These are phyloP conservation scores for Boloria selene DNA, from an alignment of 2,888 invertebrate genomes.

Conservation along the genomic window DNA sequence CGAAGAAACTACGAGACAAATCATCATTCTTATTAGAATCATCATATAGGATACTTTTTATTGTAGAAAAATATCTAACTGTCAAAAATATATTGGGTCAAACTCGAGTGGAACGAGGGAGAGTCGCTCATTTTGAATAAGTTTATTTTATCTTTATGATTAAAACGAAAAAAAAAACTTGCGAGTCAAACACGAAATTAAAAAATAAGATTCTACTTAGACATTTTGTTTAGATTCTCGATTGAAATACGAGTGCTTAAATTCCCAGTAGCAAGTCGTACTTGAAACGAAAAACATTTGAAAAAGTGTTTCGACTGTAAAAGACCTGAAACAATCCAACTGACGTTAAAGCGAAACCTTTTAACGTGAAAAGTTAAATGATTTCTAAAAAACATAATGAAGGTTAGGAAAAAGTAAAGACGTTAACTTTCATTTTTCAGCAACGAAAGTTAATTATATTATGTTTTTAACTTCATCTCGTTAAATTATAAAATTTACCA, in stretches of 20 bases:
- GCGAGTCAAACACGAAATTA: neutral
- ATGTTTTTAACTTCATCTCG: neutral
- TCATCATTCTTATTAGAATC: no score
- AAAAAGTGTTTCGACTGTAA: slow-evolving; percentile 8
- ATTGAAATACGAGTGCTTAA: neutral
- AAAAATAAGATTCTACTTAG: neutral
- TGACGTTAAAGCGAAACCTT: slow-evolving; percentile 10
- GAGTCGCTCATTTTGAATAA: no score
- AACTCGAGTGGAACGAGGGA: no score
- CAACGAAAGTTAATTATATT: neutral
- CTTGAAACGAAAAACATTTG: slow-evolving; percentile 1
- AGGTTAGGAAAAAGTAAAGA: neutral
- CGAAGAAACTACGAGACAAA: no score
- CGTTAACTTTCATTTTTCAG: slow-evolving; percentile 3
- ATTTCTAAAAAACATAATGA: neutral
- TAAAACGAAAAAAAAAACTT: neutral
- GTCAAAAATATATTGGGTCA: no score
- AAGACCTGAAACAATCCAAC: slow-evolving; percentile 11
- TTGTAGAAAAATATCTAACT: no score
- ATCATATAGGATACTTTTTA: no score
- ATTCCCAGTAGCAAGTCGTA: neutral
- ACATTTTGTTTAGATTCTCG: slow-evolving; percentile 3
- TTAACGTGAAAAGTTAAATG: slow-evolving; percentile 7
- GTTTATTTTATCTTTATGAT: neutral
- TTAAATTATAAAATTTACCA: neutral